Percentiles rank a stretch among this genome's conserved stretches.
Conservation (phyloP, 2,888 invertebrate genomes). For the Sericinus montela region DNA sequence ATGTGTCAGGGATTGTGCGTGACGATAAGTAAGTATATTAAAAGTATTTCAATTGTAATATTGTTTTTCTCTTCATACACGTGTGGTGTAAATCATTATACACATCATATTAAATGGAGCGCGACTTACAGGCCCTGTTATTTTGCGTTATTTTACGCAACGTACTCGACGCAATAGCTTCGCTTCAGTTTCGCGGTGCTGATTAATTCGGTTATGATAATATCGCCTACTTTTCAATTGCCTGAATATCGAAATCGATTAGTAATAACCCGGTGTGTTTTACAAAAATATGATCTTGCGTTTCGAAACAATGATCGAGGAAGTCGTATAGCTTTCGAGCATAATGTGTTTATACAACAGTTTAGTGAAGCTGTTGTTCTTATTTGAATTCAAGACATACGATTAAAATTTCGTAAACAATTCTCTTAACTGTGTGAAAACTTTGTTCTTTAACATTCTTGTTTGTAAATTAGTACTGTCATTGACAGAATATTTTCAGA, state of each 20-base stretch:
- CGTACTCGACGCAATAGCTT: slow-evolving; percentile 57
- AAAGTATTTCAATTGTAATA: too few species aligned
- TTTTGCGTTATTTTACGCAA: slow-evolving; percentile 64
- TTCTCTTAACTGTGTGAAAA: not conserved
- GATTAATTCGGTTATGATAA: slow-evolving; percentile 64
- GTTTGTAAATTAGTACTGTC: not conserved
- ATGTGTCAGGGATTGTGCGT: too few species aligned
- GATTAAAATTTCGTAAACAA: not conserved
- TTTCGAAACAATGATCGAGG: not conserved
- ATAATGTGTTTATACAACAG: not conserved
- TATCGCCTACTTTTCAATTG: slow-evolving; percentile 41
- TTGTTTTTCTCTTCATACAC: not conserved
- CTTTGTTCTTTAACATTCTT: slow-evolving; percentile 2
- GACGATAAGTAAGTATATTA: too few species aligned
- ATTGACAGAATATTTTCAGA: not conserved
- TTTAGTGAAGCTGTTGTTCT: not conserved
- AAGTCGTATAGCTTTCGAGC: not conserved
- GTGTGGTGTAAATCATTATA: slow-evolving; percentile 17
- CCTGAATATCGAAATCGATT: slow-evolving; percentile 32
- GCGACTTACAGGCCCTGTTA: slow-evolving; percentile 55
- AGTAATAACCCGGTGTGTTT: not conserved
- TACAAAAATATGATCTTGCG: slow-evolving; percentile 3
- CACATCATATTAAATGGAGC: slow-evolving; percentile 59
- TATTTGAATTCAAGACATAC: not conserved
- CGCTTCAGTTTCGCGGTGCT: slow-evolving; percentile 57